These are phyloP conservation scores for Odontocerum albicorne DNA, from an alignment of 2,888 invertebrate genomes.

Conservation along the genomic window DNA sequence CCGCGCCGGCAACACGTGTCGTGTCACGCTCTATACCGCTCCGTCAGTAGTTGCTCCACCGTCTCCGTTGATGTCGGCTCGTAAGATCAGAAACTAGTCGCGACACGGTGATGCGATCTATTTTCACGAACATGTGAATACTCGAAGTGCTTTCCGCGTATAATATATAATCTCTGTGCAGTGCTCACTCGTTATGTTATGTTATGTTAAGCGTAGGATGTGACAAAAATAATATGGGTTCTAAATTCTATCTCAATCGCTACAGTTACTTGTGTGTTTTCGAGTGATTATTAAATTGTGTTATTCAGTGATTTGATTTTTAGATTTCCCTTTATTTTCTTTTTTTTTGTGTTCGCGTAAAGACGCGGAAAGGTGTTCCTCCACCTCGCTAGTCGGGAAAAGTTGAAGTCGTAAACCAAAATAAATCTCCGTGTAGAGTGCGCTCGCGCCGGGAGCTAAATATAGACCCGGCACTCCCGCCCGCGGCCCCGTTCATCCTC, in stretches of 20 bases:
- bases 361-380: slow-evolving; percentile 7
- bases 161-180: no score
- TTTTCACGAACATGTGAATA: no score
- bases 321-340: no score
- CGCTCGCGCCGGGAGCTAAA: slow-evolving; percentile 13
- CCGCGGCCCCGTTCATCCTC: slow-evolving; percentile 8
- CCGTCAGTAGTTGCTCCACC: neutral
- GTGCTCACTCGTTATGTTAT: no score
- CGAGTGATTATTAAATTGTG: no score
- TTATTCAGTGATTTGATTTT: slow-evolving; percentile 7
- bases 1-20: slow-evolving; percentile 5
- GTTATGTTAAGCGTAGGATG: no score
- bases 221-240: slow-evolving; percentile 4
- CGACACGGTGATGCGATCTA: no score
- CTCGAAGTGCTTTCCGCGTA: no score
- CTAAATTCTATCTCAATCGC: neutral
- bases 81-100: no score
- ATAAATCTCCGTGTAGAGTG: slow-evolving; percentile 20
- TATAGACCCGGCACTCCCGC: slow-evolving; percentile 19
- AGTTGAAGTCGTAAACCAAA: slow-evolving; percentile 23
- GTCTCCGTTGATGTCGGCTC: no score
- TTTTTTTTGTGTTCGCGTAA: neutral
- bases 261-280: neutral
- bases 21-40: neutral
- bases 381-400: slow-evolving; percentile 7